Percentiles rank a stretch among this genome's conserved stretches.
phyloP scores from a whole-genome alignment of 2,888 invertebrate genomes.

The Meiosimyza platycephala region DNA sequence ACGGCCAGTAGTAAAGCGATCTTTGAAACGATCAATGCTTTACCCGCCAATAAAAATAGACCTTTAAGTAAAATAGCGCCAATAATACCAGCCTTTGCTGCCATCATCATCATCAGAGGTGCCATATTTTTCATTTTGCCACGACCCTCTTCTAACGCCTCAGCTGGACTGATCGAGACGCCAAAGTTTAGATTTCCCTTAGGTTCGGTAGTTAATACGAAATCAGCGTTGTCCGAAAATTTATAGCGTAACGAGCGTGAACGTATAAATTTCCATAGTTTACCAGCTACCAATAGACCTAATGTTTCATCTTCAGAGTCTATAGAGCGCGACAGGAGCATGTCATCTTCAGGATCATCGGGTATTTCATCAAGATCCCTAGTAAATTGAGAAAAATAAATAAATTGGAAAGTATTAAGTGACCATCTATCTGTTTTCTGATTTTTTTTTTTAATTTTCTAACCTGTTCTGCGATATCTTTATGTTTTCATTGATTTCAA shows the following conservation, averaged over 20 bases:
- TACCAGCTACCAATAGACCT: constrained; percentile 76
- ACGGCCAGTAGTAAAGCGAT: constrained; percentile 83
- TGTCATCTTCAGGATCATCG: constrained; percentile 71
- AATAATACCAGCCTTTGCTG: constrained; percentile 83
- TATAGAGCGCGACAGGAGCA: constrained; percentile 68
- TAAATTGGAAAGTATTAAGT: not conserved
- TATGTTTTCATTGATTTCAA: constrained; percentile 81
- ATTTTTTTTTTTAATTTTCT: constrained; percentile 37
- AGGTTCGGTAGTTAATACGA: constrained; percentile 78
- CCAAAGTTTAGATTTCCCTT: constrained; percentile 73
- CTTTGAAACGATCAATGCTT: constrained; percentile 86
- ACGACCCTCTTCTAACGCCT: constrained; percentile 74
- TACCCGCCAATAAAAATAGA: constrained; percentile 83
- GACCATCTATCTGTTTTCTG: not conserved
- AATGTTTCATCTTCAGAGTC: constrained; percentile 73
- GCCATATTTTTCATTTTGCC: constrained; percentile 80
- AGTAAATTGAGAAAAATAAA: constrained; percentile 38
- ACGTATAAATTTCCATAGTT: constrained; percentile 80
- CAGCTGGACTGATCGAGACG: constrained; percentile 75
- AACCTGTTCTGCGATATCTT: constrained; percentile 80
- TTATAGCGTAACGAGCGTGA: constrained; percentile 83
- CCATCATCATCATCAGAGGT: constrained; percentile 79
- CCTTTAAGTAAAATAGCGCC: constrained; percentile 86
- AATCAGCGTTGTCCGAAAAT: constrained; percentile 81
- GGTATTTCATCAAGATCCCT: constrained; percentile 58